Conservation (phyloP, 1,140 invertebrate species). For the Drosophila repleta region DNA sequence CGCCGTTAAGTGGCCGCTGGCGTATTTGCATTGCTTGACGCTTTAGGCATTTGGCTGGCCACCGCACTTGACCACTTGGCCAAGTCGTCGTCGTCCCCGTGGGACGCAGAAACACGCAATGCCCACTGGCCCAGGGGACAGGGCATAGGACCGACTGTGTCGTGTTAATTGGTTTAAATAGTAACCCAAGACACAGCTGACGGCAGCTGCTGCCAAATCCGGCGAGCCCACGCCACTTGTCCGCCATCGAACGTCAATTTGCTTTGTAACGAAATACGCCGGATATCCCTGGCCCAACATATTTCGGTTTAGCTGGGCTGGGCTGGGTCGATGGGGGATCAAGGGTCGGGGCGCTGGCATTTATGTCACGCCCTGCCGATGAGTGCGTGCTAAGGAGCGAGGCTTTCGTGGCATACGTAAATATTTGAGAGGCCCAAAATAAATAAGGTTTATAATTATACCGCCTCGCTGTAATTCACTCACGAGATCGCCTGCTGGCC, state of each 20-base stretch:
- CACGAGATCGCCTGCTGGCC: slow-evolving; percentile 26
- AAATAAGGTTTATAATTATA: slow-evolving; percentile 76
- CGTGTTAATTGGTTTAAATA: slow-evolving; percentile 79
- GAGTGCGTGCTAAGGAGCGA: slow-evolving; percentile 25
- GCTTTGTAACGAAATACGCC: slow-evolving; percentile 63
- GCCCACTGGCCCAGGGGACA: not conserved
- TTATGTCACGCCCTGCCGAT: slow-evolving; percentile 56
- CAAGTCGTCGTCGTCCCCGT: slow-evolving; percentile 19
- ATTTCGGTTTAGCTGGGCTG: not conserved
- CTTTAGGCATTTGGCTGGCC: slow-evolving; percentile 33
- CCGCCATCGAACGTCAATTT: slow-evolving; percentile 65
- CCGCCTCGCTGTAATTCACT: slow-evolving; percentile 59
- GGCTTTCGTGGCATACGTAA: slow-evolving; percentile 65
- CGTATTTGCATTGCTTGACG: slow-evolving; percentile 60
- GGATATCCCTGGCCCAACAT: not conserved
- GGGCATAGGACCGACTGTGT: not conserved
- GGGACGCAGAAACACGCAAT: slow-evolving; percentile 46
- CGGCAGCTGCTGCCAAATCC: slow-evolving; percentile 56
- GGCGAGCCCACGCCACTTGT: slow-evolving; percentile 18
- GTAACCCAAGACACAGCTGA: slow-evolving; percentile 61
- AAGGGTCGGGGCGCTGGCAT: not conserved
- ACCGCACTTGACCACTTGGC: slow-evolving; percentile 40
- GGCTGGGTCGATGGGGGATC: too few relatives aligned
- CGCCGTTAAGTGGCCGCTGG: slow-evolving; percentile 58
- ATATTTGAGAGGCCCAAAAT: slow-evolving; percentile 66